A percentile compares a stretch with the other conserved stretches of the same genome.
Conservation (phyloP, 2,888 invertebrate genomes). For the Pecten maximus region DNA sequence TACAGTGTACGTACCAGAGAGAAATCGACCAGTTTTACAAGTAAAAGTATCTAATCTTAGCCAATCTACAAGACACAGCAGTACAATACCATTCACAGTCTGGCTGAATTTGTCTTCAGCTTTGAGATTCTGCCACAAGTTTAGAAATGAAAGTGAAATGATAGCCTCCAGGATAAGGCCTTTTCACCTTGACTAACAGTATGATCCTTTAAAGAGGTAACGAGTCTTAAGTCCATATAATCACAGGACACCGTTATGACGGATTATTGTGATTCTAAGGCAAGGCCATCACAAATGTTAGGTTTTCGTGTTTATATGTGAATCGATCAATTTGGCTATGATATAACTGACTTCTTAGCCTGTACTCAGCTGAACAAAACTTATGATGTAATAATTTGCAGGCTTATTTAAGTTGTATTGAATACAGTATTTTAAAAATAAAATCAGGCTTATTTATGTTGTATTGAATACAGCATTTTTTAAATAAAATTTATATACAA, state of each 20-base stretch:
- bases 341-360: too few relatives aligned
- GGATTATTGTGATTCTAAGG: slow-evolving; percentile 5
- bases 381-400: too few relatives aligned
- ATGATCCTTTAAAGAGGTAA: slow-evolving; percentile 55
- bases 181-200: slow-evolving; percentile 36
- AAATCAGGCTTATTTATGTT: too few relatives aligned
- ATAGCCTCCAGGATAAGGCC: neutral
- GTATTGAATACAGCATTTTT: too few relatives aligned
- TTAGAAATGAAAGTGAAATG: neutral
- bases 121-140: neutral
- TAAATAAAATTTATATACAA: too few relatives aligned
- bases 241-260: neutral
- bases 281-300: neutral
- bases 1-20: neutral
- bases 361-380: too few relatives aligned
- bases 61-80: neutral
- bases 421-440: too few relatives aligned
- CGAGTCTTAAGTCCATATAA: slow-evolving; percentile 37
- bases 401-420: too few relatives aligned
- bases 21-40: neutral
- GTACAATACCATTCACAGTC: neutral
- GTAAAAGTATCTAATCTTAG: neutral
- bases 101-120: neutral
- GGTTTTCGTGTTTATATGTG: neutral
- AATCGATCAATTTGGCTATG: too few relatives aligned